phyloP scores from a whole-genome alignment of 2,113 vertebrate species.

The Indri indri region DNA sequence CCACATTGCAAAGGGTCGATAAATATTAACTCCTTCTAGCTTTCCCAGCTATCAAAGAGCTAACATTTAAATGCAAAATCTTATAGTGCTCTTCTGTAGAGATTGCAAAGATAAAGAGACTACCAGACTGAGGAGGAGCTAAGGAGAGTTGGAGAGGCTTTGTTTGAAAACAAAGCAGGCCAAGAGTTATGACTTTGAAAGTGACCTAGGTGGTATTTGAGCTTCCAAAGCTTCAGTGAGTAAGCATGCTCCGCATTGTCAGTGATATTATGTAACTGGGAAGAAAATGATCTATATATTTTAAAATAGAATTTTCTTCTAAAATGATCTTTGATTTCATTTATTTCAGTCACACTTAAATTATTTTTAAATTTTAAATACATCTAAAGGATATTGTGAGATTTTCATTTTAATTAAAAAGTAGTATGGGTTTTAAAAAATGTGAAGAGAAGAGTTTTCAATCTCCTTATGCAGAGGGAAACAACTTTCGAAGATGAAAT shows the following conservation, averaged over 20 bases:
- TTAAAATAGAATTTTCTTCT: conserved; percentile 27
- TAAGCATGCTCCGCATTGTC: background rate
- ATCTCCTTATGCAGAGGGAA: background rate
- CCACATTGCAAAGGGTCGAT: background rate
- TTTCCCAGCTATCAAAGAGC: background rate
- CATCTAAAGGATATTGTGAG: background rate
- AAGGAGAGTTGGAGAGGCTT: background rate
- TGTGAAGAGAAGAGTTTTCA: background rate
- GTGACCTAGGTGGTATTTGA: background rate
- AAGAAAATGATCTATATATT: background rate
- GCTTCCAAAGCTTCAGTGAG: background rate
- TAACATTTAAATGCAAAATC: conserved; percentile 1
- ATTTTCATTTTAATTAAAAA: conserved; percentile 37
- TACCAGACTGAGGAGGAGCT: background rate
- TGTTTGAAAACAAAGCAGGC: background rate
- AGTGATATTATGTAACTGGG: background rate
- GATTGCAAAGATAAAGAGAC: background rate
- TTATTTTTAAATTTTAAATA: conserved; percentile 33
- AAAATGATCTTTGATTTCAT: conserved; percentile 13
- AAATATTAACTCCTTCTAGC: background rate
- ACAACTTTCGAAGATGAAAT: background rate
- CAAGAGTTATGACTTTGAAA: background rate
- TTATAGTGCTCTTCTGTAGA: background rate
- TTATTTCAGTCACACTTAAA: conserved; percentile 20
- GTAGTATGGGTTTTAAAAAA: background rate